A percentile compares a stretch with the other conserved stretches of the same genome.
Conservation (phyloP, 2,113 vertebrate species). For the Oreochromis tanganicae region DNA sequence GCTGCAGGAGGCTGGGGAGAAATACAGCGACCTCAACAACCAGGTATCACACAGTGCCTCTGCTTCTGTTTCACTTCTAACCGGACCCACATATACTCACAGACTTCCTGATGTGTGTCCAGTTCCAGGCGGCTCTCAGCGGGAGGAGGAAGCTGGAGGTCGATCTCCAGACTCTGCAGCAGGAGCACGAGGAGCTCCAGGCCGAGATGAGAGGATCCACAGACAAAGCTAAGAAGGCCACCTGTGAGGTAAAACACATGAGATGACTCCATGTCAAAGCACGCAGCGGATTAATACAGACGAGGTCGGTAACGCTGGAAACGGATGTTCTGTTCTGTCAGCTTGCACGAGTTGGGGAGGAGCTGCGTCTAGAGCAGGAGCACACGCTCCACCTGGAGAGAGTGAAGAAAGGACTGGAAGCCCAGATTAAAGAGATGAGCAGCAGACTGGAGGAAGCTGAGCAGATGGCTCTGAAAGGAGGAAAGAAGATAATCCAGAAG, state of each 20-base stretch:
- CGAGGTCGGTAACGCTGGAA: background rate
- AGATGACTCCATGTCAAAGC: background rate
- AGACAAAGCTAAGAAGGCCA: slow-evolving; percentile 73
- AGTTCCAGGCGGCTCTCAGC: slow-evolving; percentile 68
- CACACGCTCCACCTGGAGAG: slow-evolving; percentile 73
- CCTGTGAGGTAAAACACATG: slow-evolving; percentile 61
- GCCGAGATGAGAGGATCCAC: slow-evolving; percentile 54
- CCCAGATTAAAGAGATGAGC: slow-evolving; percentile 73
- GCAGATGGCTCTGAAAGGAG: slow-evolving; percentile 75
- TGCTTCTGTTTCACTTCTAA: background rate
- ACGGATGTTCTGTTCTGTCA: background rate
- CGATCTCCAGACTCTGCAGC: slow-evolving; percentile 73
- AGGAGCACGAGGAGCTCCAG: slow-evolving; percentile 75
- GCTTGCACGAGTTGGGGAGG: slow-evolving; percentile 68
- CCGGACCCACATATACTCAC: background rate
- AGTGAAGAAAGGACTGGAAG: slow-evolving; percentile 75
- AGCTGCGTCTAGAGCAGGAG: slow-evolving; percentile 78
- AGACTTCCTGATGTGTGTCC: background rate
- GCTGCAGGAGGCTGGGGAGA: slow-evolving; percentile 67
- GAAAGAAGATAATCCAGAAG: slow-evolving; percentile 80
- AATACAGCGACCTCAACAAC: slow-evolving; percentile 69
- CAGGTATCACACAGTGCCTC: slow-evolving; percentile 49
- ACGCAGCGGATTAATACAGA: background rate
- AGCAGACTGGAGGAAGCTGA: slow-evolving; percentile 74
- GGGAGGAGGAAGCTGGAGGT: slow-evolving; percentile 74